These are phyloP conservation scores for Ochotona princeps DNA, from an alignment of 2,113 vertebrate species.

Conservation along the genomic window DNA sequence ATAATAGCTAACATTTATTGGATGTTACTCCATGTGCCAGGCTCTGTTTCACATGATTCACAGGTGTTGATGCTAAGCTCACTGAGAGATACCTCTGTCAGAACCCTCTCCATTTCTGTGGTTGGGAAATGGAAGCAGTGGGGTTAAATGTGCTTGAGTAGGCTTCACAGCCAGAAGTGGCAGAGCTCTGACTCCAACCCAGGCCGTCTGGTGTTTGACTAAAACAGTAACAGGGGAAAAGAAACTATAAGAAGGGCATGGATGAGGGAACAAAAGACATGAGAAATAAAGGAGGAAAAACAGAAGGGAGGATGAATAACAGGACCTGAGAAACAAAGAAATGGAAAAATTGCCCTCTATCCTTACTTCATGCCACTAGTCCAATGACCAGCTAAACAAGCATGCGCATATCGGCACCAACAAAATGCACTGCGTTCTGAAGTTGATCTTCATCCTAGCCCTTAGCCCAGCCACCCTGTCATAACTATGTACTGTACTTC, in stretches of 20 bases:
- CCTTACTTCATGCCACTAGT: neutral
- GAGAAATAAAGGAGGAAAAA: neutral
- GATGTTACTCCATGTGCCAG: neutral
- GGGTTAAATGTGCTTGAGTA: neutral
- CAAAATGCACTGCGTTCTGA: neutral
- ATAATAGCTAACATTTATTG: neutral
- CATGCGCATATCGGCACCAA: neutral
- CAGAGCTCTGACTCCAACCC: neutral
- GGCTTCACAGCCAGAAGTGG: neutral
- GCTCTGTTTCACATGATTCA: neutral
- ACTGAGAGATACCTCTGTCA: neutral
- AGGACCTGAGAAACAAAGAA: neutral
- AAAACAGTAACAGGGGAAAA: slow-evolving; percentile 8
- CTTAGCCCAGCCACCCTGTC: neutral
- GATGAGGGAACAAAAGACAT: neutral
- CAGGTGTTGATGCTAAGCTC: neutral
- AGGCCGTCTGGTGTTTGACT: neutral
- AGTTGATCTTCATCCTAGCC: neutral
- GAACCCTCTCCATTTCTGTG: neutral
- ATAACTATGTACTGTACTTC: neutral
- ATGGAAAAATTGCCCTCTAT: neutral
- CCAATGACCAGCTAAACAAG: neutral
- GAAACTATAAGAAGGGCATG: neutral
- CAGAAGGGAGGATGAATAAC: no score
- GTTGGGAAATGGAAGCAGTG: slow-evolving; percentile 18